A percentile compares a stretch with the other conserved stretches of the same genome.
These are phyloP conservation scores for Tryphoninae sp. DNA, from an alignment of 2,888 invertebrate genomes.

Conservation along the genomic window DNA sequence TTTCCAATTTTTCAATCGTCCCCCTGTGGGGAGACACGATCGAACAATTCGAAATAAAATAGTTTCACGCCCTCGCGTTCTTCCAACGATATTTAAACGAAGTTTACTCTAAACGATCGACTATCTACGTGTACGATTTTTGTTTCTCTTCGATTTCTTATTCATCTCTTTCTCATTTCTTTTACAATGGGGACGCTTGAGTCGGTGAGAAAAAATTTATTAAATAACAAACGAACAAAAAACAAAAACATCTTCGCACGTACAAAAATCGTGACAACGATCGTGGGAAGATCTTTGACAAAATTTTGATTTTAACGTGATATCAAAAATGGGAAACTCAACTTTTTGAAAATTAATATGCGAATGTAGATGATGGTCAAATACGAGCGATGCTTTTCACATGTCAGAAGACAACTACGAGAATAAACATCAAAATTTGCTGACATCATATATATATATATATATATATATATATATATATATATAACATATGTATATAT, in stretches of 20 bases:
- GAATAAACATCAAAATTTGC: slow-evolving; percentile 60
- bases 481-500: slow-evolving; percentile 15
- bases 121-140: slow-evolving; percentile 65
- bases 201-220: not conserved
- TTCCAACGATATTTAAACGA: slow-evolving; percentile 41
- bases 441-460: slow-evolving; percentile 47
- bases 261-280: slow-evolving; percentile 45
- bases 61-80: slow-evolving; percentile 44
- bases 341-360: slow-evolving; percentile 29
- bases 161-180: slow-evolving; percentile 19
- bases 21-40: slow-evolving; percentile 8
- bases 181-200: slow-evolving; percentile 29
- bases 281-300: slow-evolving; percentile 42
- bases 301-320: slow-evolving; percentile 10
- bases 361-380: slow-evolving; percentile 51
- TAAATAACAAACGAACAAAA: no score
- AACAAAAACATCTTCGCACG: no score
- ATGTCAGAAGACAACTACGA: slow-evolving; percentile 62
- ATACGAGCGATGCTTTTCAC: slow-evolving; percentile 59
- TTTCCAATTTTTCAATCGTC: slow-evolving; percentile 30
- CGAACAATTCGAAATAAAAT: slow-evolving; percentile 53
- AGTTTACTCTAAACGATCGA: slow-evolving; percentile 64
- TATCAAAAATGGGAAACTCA: slow-evolving; percentile 53
- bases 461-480: slow-evolving; percentile 25
- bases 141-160: slow-evolving; percentile 11